phyloP scores from a whole-genome alignment of 2,113 vertebrate species.

The Macrotis lagotis region DNA sequence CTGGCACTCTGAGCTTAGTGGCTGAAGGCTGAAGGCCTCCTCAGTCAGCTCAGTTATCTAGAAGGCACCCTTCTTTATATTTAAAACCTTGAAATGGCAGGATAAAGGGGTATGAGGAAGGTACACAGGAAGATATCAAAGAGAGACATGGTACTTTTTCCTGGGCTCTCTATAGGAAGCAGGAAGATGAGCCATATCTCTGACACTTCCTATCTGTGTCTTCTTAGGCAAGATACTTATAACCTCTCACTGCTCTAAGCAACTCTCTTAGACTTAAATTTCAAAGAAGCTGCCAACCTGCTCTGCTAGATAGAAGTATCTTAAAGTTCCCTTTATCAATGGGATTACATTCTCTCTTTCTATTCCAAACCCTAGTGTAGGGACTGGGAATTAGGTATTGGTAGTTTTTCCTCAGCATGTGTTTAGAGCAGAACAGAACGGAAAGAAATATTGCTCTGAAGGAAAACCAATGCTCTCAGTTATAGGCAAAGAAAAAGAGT shows the following conservation, averaged over 20 bases:
- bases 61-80: not conserved
- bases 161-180: slow-evolving; percentile 35
- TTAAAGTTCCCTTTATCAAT: not conserved
- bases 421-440: not conserved
- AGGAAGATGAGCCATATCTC: not conserved
- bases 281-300: not conserved
- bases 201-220: not conserved
- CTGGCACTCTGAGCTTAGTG: not conserved
- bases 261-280: not conserved
- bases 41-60: not conserved
- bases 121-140: slow-evolving; percentile 31
- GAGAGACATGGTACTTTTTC: slow-evolving; percentile 35
- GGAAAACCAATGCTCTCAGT: not conserved
- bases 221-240: not conserved
- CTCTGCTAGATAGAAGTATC: too few species aligned
- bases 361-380: not conserved
- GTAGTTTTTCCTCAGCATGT: not conserved
- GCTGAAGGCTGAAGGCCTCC: not conserved
- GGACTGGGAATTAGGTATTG: not conserved
- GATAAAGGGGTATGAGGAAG: not conserved
- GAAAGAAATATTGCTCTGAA: not conserved
- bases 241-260: not conserved
- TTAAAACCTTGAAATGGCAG: not conserved
- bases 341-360: not conserved
- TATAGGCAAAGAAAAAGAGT: not conserved